Evolutionary conservation across 2,888 invertebrate genomes (phyloP).

Genomic region (Buathra laborator): DNA sequence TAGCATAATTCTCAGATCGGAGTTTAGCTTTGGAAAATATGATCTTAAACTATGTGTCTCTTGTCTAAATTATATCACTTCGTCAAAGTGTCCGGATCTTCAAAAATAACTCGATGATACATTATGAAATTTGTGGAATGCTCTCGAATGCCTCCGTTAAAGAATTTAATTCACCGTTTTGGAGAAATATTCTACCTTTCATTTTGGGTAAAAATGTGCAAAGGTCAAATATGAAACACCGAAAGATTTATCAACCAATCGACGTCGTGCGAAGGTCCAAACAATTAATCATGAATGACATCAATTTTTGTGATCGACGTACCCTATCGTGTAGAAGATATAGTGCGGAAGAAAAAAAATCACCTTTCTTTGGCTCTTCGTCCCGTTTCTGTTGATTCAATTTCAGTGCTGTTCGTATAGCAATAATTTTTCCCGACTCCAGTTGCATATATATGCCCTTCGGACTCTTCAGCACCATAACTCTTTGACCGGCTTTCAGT

Average conservation of each 20-base stretch:
- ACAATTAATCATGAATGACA: too few species aligned
- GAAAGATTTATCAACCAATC: too few species aligned
- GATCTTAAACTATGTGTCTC: background rate
- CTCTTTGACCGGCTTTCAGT: conserved; percentile 96
- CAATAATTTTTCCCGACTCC: conserved; percentile 97
- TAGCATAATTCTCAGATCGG: background rate
- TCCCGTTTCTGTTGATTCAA: conserved; percentile 87
- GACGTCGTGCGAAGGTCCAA: too few species aligned
- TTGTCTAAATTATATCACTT: background rate
- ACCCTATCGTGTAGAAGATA: background rate
- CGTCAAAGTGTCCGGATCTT: background rate
- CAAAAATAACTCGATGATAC: conserved; percentile 7
- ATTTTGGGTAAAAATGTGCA: too few species aligned
- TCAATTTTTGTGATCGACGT: too few species aligned
- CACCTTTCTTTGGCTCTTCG: conserved; percentile 84
- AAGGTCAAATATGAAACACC: too few species aligned
- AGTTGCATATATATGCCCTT: conserved; percentile 98
- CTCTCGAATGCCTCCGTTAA: background rate
- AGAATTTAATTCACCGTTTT: background rate
- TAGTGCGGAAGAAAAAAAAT: conserved; percentile 16
- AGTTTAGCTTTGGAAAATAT: background rate
- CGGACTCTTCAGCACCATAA: conserved; percentile 97
- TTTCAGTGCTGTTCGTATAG: conserved; percentile 93
- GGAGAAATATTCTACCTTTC: too few species aligned
- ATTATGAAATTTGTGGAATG: background rate